Percentiles rank a stretch among this genome's conserved stretches.
These are phyloP conservation scores for Amia ocellicauda DNA, from an alignment of 2,113 vertebrate genomes.

Conservation along the genomic window DNA sequence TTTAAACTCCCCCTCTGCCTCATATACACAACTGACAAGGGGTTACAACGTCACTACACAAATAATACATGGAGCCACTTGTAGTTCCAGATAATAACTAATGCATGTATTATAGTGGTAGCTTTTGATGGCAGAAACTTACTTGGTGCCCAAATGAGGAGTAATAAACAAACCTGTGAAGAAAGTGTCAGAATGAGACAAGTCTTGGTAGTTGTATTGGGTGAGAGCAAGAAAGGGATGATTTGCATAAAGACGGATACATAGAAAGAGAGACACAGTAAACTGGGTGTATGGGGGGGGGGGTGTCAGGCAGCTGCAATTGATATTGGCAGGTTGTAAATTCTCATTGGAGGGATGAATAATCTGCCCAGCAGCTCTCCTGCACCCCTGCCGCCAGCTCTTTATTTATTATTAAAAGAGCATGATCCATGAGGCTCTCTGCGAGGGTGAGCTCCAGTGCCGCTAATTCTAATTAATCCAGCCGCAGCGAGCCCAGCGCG, in stretches of 20 bases:
- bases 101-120: too few relatives aligned
- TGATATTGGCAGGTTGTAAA: slow-evolving; percentile 80
- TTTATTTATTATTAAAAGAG: slow-evolving; percentile 96
- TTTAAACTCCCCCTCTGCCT: too few relatives aligned
- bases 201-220: too few relatives aligned
- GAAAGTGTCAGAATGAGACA: too few relatives aligned
- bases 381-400: slow-evolving; percentile 63
- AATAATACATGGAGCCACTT: too few relatives aligned
- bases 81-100: too few relatives aligned
- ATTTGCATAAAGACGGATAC: neutral
- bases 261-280: neutral
- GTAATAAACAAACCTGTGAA: too few relatives aligned
- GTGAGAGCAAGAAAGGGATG: too few relatives aligned
- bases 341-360: slow-evolving; percentile 67
- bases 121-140: too few relatives aligned
- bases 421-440: slow-evolving; percentile 86
- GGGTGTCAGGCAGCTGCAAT: slow-evolving; percentile 55
- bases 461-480: slow-evolving; percentile 99
- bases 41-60: too few relatives aligned
- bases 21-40: too few relatives aligned
- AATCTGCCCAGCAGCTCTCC: slow-evolving; percentile 75
- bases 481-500: slow-evolving; percentile 82
- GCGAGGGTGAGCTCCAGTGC: slow-evolving; percentile 74
- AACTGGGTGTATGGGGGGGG: neutral
- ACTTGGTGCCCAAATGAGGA: too few relatives aligned